Evolutionary conservation across 2,888 invertebrate genomes (phyloP), one percentile per base, ranked within the genome.

Genomic region (Stegophylla sp.): DNA sequence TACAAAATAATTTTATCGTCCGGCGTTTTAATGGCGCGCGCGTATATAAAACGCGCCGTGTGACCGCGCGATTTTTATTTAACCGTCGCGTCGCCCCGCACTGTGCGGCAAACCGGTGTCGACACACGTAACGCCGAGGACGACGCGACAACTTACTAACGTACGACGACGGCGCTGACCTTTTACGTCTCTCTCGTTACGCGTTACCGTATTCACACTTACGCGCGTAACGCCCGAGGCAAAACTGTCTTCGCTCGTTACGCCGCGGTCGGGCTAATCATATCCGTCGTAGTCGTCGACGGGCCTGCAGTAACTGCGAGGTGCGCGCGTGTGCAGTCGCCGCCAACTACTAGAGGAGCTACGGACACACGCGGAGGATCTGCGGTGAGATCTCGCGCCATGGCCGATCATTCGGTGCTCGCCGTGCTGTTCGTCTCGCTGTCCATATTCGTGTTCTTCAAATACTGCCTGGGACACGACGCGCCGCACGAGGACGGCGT

Each of bases 391-490:
- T 17, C 28, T 1, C 28, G 7, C 17, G 17, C 53, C 61, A 84
- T 84, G 82, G 73, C 83, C 48, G 84, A 84, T 48, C 82, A 83
- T 82, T 83, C 83, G n/a, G 82, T 83, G 48, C 64, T 84, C 53
- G 76, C 83, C 12, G 85, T 85, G 12, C 83, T 84, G 64, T 71
- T 84, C 45, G 83, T 85, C 43, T 84, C 84, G 43, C 81, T 85
- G 45, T 76, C 84, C 63, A 84, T 85, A 28, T 85, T 85, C 79
- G 82, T 85, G 63, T 84, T 84, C 83, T 84, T 85, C 83, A 85
- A 84, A 81, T 85, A 84, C 83, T 85, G 84, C 63, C 82, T 85
- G 53, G 84, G 85, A 28, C 61, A 75, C 17, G n/a, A n/a, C n/a
- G n/a, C n/a, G n/a, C 41, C 66, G 43, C 9, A 45, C 45, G 28